These are phyloP conservation scores for Stercorarius parasiticus DNA, from an alignment of 2,113 vertebrate species.

Conservation along the genomic window DNA sequence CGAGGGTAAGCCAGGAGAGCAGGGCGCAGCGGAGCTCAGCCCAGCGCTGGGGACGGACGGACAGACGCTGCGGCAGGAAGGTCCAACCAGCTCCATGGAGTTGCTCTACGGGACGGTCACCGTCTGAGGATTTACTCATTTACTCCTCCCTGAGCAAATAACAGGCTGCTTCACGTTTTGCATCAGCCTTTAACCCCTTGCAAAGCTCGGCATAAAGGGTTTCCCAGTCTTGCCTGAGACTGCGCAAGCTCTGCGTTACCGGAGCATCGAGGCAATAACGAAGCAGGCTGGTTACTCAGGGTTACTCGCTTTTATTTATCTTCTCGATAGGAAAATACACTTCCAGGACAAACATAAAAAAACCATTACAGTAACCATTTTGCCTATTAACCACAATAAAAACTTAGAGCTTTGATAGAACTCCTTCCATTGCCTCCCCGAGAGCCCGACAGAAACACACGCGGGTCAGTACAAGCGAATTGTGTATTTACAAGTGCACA, in stretches of 20 bases:
- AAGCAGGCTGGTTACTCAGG: constrained; percentile 8
- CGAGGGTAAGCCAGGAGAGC: too few species aligned
- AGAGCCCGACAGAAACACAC: background rate
- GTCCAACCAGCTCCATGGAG: background rate
- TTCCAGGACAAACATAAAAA: background rate
- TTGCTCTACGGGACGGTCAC: rapidly evolving
- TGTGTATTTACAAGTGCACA: background rate
- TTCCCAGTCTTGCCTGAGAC: background rate
- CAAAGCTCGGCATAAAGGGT: background rate
- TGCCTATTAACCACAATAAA: background rate
- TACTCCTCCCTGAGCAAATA: background rate
- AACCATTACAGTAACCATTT: background rate
- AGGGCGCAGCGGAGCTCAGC: background rate
- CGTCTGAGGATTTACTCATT: background rate
- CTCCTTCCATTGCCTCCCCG: background rate
- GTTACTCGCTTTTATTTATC: constrained; percentile 40
- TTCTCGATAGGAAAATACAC: background rate
- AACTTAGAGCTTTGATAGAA: background rate
- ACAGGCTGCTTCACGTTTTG: rapidly evolving
- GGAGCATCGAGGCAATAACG: background rate
- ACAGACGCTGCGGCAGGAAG: background rate
- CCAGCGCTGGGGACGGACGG: background rate
- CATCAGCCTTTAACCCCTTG: background rate
- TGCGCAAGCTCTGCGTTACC: background rate
- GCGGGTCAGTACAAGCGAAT: background rate